Conservation (phyloP, 1,140 invertebrate genomes). For the Carposina sasakii region DNA sequence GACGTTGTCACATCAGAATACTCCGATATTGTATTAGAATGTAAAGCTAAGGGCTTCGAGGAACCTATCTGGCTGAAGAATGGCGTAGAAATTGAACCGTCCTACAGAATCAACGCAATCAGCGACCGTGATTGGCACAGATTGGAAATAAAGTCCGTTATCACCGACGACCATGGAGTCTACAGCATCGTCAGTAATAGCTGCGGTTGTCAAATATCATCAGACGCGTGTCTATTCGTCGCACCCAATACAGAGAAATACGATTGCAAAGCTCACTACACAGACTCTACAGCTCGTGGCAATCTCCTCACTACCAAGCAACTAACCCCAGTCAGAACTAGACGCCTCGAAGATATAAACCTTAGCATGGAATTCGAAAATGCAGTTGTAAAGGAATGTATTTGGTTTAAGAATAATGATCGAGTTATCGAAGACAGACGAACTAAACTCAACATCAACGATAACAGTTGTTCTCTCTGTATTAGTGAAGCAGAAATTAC, state of each 20-base stretch:
- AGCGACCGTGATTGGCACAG: conserved; percentile 17
- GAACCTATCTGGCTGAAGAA: conserved; percentile 27
- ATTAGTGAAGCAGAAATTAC: conserved; percentile 21
- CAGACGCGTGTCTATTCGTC: conserved; percentile 23
- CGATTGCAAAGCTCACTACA: no score
- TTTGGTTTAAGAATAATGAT: conserved; percentile 27
- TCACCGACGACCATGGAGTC: conserved; percentile 19
- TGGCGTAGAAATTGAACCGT: conserved; percentile 19
- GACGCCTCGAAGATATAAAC: no score
- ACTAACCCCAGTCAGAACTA: no score
- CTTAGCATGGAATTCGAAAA: conserved; percentile 19
- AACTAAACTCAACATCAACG: conserved; percentile 23
- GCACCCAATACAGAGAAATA: no score
- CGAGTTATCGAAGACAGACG: conserved; percentile 20
- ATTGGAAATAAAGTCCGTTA: conserved; percentile 20
- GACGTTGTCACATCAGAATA: conserved; percentile 24
- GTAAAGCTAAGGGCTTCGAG: conserved; percentile 18
- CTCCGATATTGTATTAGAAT: conserved; percentile 25
- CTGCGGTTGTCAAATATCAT: conserved; percentile 13
- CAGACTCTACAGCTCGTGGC: no score
- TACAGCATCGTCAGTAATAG: conserved; percentile 23
- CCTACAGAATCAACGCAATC: conserved; percentile 14
- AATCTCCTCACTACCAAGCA: no score
- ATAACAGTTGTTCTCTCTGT: conserved; percentile 19
- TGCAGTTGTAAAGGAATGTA: conserved; percentile 15